Conservation (phyloP, 2,113 vertebrate genomes). For the Mus musculus region DNA sequence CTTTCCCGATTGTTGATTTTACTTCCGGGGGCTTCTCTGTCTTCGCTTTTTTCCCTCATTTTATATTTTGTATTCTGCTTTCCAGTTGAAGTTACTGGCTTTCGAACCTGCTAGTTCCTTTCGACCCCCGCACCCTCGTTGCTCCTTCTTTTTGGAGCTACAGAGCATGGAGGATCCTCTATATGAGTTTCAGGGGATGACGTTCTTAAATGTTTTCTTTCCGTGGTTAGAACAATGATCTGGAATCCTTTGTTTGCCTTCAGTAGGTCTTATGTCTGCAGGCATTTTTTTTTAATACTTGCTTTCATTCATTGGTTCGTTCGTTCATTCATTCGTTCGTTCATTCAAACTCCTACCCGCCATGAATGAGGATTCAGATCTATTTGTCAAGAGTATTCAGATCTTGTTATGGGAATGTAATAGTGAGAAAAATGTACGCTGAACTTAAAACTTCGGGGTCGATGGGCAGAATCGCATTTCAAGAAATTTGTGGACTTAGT, state of each 20-base stretch:
- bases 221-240: not conserved
- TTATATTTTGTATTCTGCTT: not conserved
- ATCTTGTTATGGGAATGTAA: not conserved
- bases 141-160: not conserved
- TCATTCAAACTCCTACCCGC: not conserved
- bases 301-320: not conserved
- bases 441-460: not conserved
- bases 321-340: not conserved
- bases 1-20: not conserved
- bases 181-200: not conserved
- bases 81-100: not conserved
- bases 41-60: not conserved
- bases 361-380: not conserved
- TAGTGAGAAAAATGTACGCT: not conserved
- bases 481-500: not conserved
- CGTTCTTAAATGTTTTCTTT: conserved; percentile 33
- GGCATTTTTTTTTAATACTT: not conserved
- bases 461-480: conserved; percentile 12
- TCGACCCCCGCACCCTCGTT: not conserved
- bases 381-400: not conserved
- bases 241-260: not conserved
- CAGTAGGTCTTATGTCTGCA: not conserved
- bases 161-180: not conserved
- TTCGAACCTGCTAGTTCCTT: not conserved
- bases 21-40: not conserved